Evolutionary conservation across 2,113 vertebrate species (phyloP).

Genomic region (Entomyzon cyanotis): DNA sequence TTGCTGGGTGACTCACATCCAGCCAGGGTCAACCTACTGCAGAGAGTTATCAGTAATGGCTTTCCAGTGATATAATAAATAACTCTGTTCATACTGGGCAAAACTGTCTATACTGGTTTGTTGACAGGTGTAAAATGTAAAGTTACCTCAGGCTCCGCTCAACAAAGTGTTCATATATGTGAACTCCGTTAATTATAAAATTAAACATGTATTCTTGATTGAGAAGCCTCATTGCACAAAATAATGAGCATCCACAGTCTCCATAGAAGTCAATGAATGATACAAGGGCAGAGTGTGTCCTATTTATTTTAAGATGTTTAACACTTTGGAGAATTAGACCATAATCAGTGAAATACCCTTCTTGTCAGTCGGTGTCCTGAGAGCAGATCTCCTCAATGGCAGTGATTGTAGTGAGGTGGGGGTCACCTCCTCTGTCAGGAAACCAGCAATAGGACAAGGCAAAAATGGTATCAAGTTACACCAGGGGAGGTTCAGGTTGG

Average conservation of each 20-base stretch:
- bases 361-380: neutral
- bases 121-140: neutral
- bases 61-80: neutral
- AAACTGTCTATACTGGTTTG: neutral
- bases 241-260: neutral
- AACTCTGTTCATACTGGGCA: neutral
- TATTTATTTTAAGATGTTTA: neutral
- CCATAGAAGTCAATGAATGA: neutral
- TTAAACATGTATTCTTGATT: neutral
- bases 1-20: neutral
- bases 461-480: neutral
- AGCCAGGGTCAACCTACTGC: neutral
- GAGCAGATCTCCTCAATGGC: neutral
- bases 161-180: neutral
- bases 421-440: neutral
- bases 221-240: neutral
- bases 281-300: neutral
- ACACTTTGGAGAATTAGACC: neutral
- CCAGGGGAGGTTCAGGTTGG: neutral
- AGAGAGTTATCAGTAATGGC: neutral
- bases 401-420: neutral
- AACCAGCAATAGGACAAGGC: neutral
- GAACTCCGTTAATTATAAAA: neutral
- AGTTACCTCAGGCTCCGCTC: neutral
- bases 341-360: neutral